Evolutionary conservation across 2,797 vertebrate species (phyloP), one percentile per base, ranked within the genome.

Genomic region (Mormyrops boulengeri): DNA sequence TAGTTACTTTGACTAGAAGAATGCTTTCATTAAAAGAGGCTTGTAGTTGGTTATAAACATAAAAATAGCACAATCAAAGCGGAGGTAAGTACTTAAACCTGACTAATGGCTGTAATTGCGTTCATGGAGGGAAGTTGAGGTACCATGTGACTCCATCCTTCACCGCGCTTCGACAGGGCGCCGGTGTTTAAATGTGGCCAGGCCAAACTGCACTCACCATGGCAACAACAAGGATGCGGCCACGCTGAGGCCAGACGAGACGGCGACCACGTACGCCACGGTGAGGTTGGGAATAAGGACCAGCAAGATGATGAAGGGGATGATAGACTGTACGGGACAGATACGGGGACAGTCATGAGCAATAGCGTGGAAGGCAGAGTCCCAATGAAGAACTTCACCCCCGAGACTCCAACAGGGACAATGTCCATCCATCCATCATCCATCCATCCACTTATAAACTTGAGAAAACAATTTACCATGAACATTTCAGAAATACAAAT

Each of bases 201-300:
- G 12, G 30, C 66, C 66, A 17, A 17, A 41, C 38, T 5, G 34
- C 38, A 80, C 96, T 95, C 95, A 99, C 99, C 99, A 99, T 88
- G 98, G 98, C 91, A 99, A 94, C 90, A 99, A 95, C 89, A 98
- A 95, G 19, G 98, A 98, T 0, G 98, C 97, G 8, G 98, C 97
- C 88, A 98, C 98, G 66, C 98, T 99, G 92, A 98, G 92, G 38
- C 99, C 99, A 34, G 98, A 99, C 30, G 97, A 92, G 30, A 98
- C 96, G 0, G 98, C 97, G 92, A 98, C 97, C 0, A 97, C 90
- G 17, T 99, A 99, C 0, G 97, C 97, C 94, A 99, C 96, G 12
- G 95, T 95, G 77, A 96, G 94, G 17, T 97, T 97, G 60, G 98
- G 98, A 90, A 98, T 95, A 73, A 96, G 96, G 90, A 98, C 98